Percentiles rank a stretch among this genome's conserved stretches.
Evolutionary conservation across 2,113 vertebrate genomes (phyloP).

Genomic region (Salminus brasiliensis): DNA sequence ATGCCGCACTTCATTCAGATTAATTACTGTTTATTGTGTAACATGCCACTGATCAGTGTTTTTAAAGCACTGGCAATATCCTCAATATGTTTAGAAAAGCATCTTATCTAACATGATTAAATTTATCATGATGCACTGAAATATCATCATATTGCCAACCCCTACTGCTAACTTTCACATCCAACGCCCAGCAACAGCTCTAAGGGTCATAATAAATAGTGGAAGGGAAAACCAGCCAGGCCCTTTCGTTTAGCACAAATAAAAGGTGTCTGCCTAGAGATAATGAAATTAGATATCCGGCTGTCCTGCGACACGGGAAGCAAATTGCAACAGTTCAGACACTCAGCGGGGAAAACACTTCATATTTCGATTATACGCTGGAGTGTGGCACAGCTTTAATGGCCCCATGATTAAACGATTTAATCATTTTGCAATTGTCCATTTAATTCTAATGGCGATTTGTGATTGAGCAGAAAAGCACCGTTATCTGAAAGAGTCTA

Average conservation of each 20-base stretch:
- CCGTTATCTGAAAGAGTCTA: neutral
- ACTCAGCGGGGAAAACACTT: constrained; percentile 8
- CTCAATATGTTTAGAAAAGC: no score
- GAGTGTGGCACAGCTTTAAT: neutral
- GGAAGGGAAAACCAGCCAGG: neutral
- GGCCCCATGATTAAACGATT: neutral
- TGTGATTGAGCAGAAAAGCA: neutral
- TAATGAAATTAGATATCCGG: constrained; percentile 5
- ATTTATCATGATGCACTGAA: no score
- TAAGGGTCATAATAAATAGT: no score
- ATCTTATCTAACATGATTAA: no score
- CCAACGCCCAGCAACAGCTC: no score
- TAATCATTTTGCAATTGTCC: neutral
- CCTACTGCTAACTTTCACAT: no score
- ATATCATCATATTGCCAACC: no score
- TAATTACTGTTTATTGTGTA: no score
- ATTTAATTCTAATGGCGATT: constrained; percentile 7
- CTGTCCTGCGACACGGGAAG: neutral
- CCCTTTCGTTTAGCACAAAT: neutral
- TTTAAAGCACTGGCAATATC: no score
- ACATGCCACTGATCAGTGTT: no score
- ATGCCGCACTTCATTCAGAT: no score
- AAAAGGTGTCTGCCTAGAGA: neutral
- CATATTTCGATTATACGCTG: neutral
- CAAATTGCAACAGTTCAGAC: neutral